A percentile compares a stretch with the other conserved stretches of the same genome.
Evolutionary conservation across 2,797 vertebrate genomes (phyloP).

Genomic region (Denticeps clupeoides): DNA sequence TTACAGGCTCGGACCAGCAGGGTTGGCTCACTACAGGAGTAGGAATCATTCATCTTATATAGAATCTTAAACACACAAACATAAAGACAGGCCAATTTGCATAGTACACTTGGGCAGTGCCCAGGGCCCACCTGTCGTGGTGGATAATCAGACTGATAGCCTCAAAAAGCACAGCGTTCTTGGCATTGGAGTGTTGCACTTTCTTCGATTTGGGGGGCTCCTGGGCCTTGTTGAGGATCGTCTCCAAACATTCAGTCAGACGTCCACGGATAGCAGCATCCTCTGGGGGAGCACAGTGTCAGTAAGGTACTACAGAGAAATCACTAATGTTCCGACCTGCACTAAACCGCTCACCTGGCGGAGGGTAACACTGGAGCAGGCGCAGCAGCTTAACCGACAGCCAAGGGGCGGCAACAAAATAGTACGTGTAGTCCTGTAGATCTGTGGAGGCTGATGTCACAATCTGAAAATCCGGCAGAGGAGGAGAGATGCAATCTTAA

Average conservation of each 20-base stretch:
- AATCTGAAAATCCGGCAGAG: constrained; percentile 57
- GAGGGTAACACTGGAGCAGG: constrained; percentile 90
- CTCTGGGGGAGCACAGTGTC: too few species aligned
- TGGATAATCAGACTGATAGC: constrained; percentile 94
- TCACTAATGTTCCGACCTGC: too few species aligned
- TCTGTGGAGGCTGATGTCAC: constrained; percentile 92
- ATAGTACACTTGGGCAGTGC: neutral
- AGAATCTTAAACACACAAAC: too few species aligned
- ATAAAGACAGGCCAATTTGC: too few species aligned
- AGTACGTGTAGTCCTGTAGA: constrained; percentile 95
- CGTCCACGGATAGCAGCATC: constrained; percentile 87
- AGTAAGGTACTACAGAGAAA: too few species aligned
- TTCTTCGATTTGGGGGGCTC: constrained; percentile 96
- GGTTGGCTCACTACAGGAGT: constrained; percentile 67
- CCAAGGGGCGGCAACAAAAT: constrained; percentile 95
- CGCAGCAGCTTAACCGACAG: constrained; percentile 88
- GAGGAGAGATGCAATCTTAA: neutral
- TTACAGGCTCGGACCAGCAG: constrained; percentile 81
- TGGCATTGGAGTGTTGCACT: constrained; percentile 94
- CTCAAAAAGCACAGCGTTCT: constrained; percentile 91
- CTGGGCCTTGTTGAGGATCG: constrained; percentile 92
- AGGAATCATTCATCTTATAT: neutral
- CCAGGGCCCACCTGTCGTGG: constrained; percentile 77
- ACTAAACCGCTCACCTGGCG: too few species aligned
- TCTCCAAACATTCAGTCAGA: constrained; percentile 90